Base-by-base conservation (phyloP, 2,113 vertebrate genomes). In the Sitta europaea region DNA sequence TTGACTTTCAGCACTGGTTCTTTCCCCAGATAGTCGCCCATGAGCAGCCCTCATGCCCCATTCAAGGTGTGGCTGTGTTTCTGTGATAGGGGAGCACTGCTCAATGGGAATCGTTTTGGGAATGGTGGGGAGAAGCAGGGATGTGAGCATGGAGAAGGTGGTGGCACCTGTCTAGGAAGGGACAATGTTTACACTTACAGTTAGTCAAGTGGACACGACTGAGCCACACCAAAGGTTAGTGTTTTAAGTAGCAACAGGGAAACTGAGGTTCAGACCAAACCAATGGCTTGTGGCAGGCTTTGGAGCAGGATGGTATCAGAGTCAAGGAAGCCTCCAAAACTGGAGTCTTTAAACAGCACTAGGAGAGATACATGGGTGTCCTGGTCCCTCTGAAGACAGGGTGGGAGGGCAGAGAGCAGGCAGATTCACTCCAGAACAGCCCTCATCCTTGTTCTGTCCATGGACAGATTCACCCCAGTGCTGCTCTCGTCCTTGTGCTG, bases 31-130 rank as follows among this genome's bases (percentile, higher is more conserved):
- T 5, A 0, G 17, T 59, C 43, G 84, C 42, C 67, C 27, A 77
- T 9, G 16, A 92, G 53, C 40, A 48, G 83, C 31, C n/a, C 2
- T 1, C 3, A 0, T 43, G 48, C 21, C 47, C 47, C 47, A 4
- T 27, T 40, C 67, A 47, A 76, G 67, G 62, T 2, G 17, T 33
- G 50, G 24, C 62, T 62, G 20, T 38, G 11, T 51, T 90, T 67
- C 47, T 54, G 29, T 38, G 43, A 19, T 9, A 68, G 47, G 12
- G 11, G 36, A 59, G 13, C 0, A 0, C 45, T 38, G 33, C 36
- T 83, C 3, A 0, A 27, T 50, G 24, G 6, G 3, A 68, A 53
- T 31, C 2, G 3, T 50, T 90, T 72, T 36, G 31, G 80, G 57
- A 75, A 63, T 0, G 1, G 9, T 33, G 16, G 3, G 45, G 14